phyloP scores from a whole-genome alignment of 2,888 invertebrate genomes.

The Rotaria socialis region DNA sequence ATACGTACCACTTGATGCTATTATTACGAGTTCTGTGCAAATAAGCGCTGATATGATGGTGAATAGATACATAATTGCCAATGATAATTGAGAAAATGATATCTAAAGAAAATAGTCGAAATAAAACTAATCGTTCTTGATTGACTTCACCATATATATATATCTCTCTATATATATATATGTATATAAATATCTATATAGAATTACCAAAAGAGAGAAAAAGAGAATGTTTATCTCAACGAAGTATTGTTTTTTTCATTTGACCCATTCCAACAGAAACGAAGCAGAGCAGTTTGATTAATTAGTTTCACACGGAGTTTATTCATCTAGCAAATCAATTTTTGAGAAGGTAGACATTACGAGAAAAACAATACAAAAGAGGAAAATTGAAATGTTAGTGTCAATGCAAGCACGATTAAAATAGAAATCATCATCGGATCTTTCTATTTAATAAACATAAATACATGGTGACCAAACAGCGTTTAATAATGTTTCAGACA shows the following conservation, averaged over 20 bases:
- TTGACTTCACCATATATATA: neutral
- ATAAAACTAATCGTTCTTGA: neutral
- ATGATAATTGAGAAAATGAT: neutral
- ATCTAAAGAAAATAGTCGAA: neutral
- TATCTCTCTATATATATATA: too few species aligned
- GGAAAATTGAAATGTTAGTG: neutral
- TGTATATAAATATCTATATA: neutral
- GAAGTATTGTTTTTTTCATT: neutral
- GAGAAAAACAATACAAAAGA: neutral
- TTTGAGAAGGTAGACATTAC: too few species aligned
- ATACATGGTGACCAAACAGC: neutral
- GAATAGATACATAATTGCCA: neutral
- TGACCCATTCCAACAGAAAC: neutral
- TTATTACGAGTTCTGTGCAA: neutral
- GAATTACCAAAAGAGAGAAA: neutral
- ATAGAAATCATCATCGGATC: neutral
- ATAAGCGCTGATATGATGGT: neutral
- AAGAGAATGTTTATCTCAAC: neutral
- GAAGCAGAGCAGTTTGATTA: neutral
- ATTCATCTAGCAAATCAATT: neutral
- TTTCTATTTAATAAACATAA: neutral
- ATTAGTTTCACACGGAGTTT: neutral
- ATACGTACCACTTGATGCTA: neutral
- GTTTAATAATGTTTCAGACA: neutral
- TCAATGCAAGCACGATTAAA: neutral